Evolutionary conservation across 2,888 invertebrate species (phyloP), one percentile per base, ranked within the genome.

Genomic region (Sicus ferrugineus): DNA sequence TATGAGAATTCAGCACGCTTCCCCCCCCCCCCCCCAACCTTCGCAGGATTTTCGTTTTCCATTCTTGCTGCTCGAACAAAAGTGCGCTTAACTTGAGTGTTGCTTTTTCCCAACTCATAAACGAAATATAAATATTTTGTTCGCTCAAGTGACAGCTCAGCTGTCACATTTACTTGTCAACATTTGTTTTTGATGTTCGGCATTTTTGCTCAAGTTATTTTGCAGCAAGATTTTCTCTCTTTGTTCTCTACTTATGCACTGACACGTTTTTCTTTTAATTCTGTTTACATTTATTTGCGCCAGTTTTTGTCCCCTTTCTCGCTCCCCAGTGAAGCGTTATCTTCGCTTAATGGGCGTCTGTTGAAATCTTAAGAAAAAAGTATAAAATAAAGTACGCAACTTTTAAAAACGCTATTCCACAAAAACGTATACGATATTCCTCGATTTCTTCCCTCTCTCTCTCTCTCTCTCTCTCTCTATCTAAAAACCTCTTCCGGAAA

Each of bases 81-180:
- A 66, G 56, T 66, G 66, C 56, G 56, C 66, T 66, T 34, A 38
- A 19, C 58, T 71, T 61, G 65, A 72, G 70, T 72, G 69, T 69
- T 67, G 59, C 69, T 66, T 70, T 64, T 67, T 26, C n/a, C 59
- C 48, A 31, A 26, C 50, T n/a, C 52, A 23, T 61, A 1, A 59
- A 4, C 48, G 21, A 38, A 48, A 54, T 63, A 38, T 50, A 58
- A 63, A 61, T 31, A 67, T 64, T 66, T 64, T 70, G 59, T 61
- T 54, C 68, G 68, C 68, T 72, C 59, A 70, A 72, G 72, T 73
- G 69, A 68, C 69, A 66, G 70, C 70, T 69, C 72, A 67, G 70
- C 72, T 72, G 73, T 73, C 73, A 73, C 72, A 73, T 72, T 72
- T 72, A 23, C 69, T 67, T 59, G 28, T 58, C 48, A 67, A 48